Conservation (phyloP, 1,140 invertebrate genomes). For the Aphaenogaster ashmeadi region DNA sequence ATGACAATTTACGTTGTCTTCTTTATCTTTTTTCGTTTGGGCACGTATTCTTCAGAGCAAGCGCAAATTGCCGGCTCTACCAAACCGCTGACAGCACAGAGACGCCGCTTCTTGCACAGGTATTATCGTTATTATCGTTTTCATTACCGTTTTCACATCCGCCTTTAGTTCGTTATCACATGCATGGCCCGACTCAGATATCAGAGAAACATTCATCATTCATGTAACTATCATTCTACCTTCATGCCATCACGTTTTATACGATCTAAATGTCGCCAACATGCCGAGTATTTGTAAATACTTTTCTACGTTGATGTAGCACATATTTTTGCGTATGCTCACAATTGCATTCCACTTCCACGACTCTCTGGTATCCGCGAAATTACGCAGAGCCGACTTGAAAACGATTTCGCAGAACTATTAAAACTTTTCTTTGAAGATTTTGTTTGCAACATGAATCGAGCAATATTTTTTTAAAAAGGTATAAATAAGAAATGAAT, state of each 20-base stretch:
- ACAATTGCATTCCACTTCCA: conserved; percentile 51
- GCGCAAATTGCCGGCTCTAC: conserved; percentile 87
- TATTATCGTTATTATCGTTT: conserved; percentile 84
- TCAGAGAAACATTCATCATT: conserved; percentile 44
- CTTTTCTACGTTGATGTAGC: conserved; percentile 26
- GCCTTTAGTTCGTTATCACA: conserved; percentile 73
- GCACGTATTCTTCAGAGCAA: conserved; percentile 87
- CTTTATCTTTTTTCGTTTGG: conserved; percentile 85
- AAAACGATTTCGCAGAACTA: conserved; percentile 15
- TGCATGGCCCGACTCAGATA: conserved; percentile 72
- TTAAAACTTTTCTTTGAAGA: conserved; percentile 12
- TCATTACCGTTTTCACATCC: conserved; percentile 72
- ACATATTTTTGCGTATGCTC: conserved; percentile 62
- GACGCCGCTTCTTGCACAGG: conserved; percentile 87
- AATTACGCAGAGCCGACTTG: conserved; percentile 49
- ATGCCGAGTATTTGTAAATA: conserved; percentile 45
- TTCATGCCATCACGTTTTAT: conserved; percentile 62
- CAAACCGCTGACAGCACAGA: conserved; percentile 87
- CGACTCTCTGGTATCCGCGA: conserved; percentile 62
- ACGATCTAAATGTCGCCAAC: conserved; percentile 45
- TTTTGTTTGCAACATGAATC: neutral
- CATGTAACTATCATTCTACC: conserved; percentile 57
- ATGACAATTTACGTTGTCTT: conserved; percentile 85
- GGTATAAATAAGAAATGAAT: neutral
- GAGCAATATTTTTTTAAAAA: neutral